phyloP scores from a whole-genome alignment of 2,113 vertebrate genomes.

The Columba janthina region DNA sequence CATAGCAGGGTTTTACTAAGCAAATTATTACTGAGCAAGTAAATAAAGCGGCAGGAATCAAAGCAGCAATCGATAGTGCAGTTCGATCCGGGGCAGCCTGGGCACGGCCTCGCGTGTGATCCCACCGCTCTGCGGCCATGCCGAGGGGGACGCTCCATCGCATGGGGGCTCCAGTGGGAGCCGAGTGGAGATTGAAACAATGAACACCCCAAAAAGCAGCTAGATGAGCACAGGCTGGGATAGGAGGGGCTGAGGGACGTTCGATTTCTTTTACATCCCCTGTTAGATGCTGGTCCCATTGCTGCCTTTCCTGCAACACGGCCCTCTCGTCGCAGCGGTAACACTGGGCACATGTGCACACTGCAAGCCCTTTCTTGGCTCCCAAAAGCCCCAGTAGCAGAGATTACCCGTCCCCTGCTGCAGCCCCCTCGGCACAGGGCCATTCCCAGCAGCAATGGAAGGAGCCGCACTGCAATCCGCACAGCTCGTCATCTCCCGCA shows the following conservation, averaged over 20 bases:
- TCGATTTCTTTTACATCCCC: not conserved
- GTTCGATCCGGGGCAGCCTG: not conserved
- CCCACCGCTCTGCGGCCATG: not conserved
- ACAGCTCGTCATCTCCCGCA: accelerated
- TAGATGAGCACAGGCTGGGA: accelerated
- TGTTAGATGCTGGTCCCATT: too few relatives aligned
- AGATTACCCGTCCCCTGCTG: too few relatives aligned
- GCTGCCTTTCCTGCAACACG: accelerated
- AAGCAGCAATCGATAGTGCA: not conserved
- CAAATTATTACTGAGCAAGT: slow-evolving; percentile 41
- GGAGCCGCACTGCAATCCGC: accelerated
- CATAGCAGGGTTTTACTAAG: not conserved
- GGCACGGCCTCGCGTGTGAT: accelerated
- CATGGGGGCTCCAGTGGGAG: not conserved
- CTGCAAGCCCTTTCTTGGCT: not conserved
- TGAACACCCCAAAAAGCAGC: not conserved
- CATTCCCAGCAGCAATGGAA: not conserved
- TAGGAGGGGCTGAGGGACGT: accelerated
- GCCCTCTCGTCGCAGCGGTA: accelerated
- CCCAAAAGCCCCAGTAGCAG: not conserved
- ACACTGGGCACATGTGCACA: accelerated
- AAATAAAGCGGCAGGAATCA: slow-evolving; percentile 31
- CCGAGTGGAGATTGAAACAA: too few relatives aligned
- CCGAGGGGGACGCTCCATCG: accelerated
- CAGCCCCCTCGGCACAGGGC: not conserved